A percentile compares a stretch with the other conserved stretches of the same genome.
phyloP scores from a whole-genome alignment of 2,888 invertebrate species.

The Adelognathus sp. region DNA sequence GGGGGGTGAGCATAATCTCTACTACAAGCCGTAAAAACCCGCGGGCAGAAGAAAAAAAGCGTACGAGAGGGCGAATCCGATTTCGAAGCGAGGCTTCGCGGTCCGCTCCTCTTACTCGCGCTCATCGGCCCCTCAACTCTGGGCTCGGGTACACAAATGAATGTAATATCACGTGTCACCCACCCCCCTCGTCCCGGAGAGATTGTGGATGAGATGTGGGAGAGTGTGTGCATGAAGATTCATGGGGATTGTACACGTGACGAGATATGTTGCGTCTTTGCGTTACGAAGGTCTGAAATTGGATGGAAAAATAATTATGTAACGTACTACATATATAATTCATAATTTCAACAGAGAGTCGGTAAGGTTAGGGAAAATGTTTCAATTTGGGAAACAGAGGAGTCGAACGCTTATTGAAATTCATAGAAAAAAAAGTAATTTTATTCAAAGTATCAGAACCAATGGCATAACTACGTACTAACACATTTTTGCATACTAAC shows the following conservation, averaged over 20 bases:
- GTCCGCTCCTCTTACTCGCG: constrained; percentile 22
- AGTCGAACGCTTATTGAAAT: no score
- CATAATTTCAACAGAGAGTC: no score
- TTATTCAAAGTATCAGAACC: no score
- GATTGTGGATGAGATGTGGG: no score
- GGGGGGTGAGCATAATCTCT: constrained; percentile 68
- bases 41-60: constrained; percentile 69
- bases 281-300: neutral
- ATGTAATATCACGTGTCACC: constrained; percentile 38
- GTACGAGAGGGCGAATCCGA: constrained; percentile 67
- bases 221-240: no score
- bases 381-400: no score
- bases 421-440: no score
- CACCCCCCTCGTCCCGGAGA: neutral
- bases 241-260: neutral
- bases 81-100: constrained; percentile 57
- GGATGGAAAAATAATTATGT: no score
- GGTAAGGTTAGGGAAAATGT: no score
- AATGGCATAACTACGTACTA: no score
- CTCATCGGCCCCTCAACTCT: constrained; percentile 15
- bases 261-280: neutral
- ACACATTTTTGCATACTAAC: no score
- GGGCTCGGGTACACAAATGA: constrained; percentile 14
- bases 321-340: no score
- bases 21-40: constrained; percentile 71